Conservation (phyloP, 2,113 vertebrate species). For the Camelus dromedarius region DNA sequence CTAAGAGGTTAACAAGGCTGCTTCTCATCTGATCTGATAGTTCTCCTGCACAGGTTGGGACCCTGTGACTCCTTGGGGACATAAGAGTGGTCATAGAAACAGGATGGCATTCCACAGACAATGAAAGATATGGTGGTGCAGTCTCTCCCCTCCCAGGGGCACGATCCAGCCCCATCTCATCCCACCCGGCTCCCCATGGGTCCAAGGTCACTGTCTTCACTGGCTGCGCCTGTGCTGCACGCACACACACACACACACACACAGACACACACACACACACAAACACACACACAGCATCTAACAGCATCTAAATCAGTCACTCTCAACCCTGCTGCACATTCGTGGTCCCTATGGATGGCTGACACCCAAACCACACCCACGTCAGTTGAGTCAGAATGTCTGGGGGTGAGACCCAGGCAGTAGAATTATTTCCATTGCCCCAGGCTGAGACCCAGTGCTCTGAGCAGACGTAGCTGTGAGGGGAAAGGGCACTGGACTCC, state of each 20-base stretch:
- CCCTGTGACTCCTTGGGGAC: neutral
- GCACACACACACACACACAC: fast-evolving
- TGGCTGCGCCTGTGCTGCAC: neutral
- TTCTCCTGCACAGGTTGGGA: neutral
- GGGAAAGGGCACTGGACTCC: neutral
- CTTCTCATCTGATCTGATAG: neutral
- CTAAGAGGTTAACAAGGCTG: neutral
- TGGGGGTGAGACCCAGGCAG: too few relatives aligned
- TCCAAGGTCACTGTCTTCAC: neutral
- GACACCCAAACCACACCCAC: neutral
- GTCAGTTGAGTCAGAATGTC: neutral
- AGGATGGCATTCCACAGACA: neutral
- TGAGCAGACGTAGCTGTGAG: neutral
- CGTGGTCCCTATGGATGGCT: neutral
- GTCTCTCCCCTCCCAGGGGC: neutral
- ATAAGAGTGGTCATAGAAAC: neutral
- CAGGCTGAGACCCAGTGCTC: neutral
- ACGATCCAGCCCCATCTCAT: neutral
- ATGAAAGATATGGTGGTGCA: neutral
- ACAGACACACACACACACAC: neutral
- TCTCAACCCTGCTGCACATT: neutral
- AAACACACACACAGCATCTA: fast-evolving
- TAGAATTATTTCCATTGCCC: neutral
- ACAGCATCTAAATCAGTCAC: neutral
- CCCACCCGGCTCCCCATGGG: fast-evolving